Percentiles rank a stretch among this genome's conserved stretches.
phyloP scores from a whole-genome alignment of 2,113 vertebrate species.

The Paratilapia polleni region DNA sequence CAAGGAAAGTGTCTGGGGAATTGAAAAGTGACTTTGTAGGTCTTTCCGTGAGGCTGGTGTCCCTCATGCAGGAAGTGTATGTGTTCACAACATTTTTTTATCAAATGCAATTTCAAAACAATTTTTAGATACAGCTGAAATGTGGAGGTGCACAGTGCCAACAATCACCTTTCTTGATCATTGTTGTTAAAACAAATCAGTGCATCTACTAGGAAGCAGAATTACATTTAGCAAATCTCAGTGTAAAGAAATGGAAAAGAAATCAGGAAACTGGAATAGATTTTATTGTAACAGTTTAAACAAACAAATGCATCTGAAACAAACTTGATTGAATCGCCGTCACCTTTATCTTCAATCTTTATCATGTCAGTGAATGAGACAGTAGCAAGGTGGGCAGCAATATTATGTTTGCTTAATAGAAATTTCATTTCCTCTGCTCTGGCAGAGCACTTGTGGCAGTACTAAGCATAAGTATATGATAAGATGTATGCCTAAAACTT shows the following conservation, averaged over 20 bases:
- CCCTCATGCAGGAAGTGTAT: background rate
- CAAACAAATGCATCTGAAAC: background rate
- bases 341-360: background rate
- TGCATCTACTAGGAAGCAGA: background rate
- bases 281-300: background rate
- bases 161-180: background rate
- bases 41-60: background rate
- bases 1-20: background rate
- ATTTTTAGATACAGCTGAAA: background rate
- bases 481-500: background rate
- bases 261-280: background rate
- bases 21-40: background rate
- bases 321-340: background rate
- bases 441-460: background rate
- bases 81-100: too few species aligned
- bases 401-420: background rate
- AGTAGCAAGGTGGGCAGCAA: background rate
- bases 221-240: background rate
- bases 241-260: background rate
- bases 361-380: background rate
- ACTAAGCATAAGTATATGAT: background rate
- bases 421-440: background rate
- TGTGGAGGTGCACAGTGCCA: background rate
- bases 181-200: background rate
- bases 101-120: background rate